Evolutionary conservation across 2,888 invertebrate species (phyloP).

Genomic region (Trichopoda pennipes): DNA sequence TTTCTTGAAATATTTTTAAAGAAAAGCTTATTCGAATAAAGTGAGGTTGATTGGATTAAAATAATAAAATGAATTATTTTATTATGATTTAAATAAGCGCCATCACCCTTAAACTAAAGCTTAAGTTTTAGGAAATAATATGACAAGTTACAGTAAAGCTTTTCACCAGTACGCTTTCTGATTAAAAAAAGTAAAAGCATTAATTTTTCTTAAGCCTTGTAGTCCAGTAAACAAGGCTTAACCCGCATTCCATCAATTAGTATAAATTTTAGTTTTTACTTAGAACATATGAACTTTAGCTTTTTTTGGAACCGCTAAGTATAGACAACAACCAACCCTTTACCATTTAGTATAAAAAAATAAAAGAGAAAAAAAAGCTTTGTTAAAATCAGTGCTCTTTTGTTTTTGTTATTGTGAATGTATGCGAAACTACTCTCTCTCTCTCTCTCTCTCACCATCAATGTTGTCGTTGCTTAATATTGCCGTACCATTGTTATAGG

Average conservation of each 20-base stretch:
- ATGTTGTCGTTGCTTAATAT: slow-evolving; percentile 53
- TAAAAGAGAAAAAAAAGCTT: slow-evolving; percentile 42
- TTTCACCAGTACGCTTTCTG: too few relatives aligned
- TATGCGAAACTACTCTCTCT: slow-evolving; percentile 15
- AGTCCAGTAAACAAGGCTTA: neutral
- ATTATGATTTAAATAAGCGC: slow-evolving; percentile 44
- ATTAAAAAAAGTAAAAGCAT: too few relatives aligned
- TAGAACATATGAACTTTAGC: neutral
- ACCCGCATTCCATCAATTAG: neutral
- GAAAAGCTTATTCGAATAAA: too few relatives aligned
- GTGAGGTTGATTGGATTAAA: neutral
- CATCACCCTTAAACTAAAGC: slow-evolving; percentile 52
- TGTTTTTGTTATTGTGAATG: slow-evolving; percentile 5
- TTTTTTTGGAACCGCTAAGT: slow-evolving; percentile 23
- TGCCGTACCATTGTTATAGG: slow-evolving; percentile 60
- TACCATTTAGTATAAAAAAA: slow-evolving; percentile 47
- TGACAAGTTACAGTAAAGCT: neutral
- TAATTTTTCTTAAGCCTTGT: slow-evolving; percentile 5
- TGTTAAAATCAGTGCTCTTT: slow-evolving; percentile 10
- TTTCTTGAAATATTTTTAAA: neutral
- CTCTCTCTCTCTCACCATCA: slow-evolving; percentile 69
- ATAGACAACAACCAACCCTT: slow-evolving; percentile 57
- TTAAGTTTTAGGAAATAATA: slow-evolving; percentile 10
- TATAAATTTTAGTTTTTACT: neutral
- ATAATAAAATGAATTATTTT: slow-evolving; percentile 14